phyloP scores from a whole-genome alignment of 2,113 vertebrate genomes.

The Psophia crepitans region DNA sequence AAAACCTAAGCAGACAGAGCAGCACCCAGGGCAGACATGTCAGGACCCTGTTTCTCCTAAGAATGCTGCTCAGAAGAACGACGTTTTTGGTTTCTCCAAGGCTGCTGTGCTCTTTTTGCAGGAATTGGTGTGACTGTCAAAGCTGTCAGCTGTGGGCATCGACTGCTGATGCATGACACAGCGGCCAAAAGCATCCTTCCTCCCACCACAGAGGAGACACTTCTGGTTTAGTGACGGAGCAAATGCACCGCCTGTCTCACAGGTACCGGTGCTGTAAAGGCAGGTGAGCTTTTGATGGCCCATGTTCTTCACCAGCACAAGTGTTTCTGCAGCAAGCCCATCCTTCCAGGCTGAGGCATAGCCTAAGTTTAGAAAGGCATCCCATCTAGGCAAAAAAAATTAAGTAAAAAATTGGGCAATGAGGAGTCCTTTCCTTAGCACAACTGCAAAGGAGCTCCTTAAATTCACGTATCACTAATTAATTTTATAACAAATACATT shows the following conservation, averaged over 20 bases:
- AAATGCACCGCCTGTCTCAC: not conserved
- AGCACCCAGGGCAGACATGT: not conserved
- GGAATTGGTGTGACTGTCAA: not conserved
- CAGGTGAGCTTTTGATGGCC: not conserved
- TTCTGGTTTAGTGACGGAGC: not conserved
- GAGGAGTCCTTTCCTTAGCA: not conserved
- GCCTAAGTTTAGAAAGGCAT: not conserved
- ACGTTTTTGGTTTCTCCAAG: not conserved
- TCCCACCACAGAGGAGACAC: rapidly evolving
- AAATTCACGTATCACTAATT: not conserved
- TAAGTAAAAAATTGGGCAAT: not conserved
- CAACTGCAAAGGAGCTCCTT: not conserved
- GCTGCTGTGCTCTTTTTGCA: not conserved
- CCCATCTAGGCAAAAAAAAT: not conserved
- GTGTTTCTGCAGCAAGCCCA: not conserved
- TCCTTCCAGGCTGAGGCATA: not conserved
- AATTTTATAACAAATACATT: not conserved
- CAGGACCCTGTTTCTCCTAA: not conserved
- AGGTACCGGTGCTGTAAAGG: not conserved
- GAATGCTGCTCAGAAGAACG: not conserved
- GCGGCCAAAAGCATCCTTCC: not conserved
- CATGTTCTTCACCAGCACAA: not conserved
- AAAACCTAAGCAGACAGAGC: not conserved
- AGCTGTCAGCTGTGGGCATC: not conserved
- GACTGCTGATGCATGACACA: rapidly evolving